Evolutionary conservation across 2,797 vertebrate genomes (phyloP).

Genomic region (Miichthys miiuy): DNA sequence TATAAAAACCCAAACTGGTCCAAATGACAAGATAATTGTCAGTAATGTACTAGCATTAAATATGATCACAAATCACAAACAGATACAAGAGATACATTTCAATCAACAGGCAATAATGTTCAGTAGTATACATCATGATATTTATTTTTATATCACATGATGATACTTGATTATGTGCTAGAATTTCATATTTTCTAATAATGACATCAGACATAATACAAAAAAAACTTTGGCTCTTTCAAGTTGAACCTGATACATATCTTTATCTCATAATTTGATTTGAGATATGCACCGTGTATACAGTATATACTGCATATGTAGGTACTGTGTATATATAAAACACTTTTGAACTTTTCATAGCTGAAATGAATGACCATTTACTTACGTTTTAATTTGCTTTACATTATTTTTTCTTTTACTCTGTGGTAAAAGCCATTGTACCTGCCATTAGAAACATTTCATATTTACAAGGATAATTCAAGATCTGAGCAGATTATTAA

Average conservation of each 20-base stretch:
- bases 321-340: not conserved
- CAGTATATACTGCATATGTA: too few species aligned
- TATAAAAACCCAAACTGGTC: not conserved
- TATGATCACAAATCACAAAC: not conserved
- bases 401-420: not conserved
- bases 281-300: not conserved
- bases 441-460: slow-evolving; percentile 6
- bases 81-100: not conserved
- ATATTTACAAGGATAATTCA: slow-evolving; percentile 58
- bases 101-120: slow-evolving; percentile 5
- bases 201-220: slow-evolving; percentile 9
- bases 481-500: slow-evolving; percentile 27
- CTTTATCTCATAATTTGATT: slow-evolving; percentile 2
- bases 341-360: slow-evolving; percentile 1
- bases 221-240: slow-evolving; percentile 3
- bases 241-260: not conserved
- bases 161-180: slow-evolving; percentile 2
- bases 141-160: slow-evolving; percentile 44
- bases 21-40: not conserved
- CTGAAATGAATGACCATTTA: not conserved
- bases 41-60: not conserved
- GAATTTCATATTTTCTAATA: slow-evolving; percentile 30
- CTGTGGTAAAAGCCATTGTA: not conserved
- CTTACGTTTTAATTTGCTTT: not conserved
- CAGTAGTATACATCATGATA: not conserved